Evolutionary conservation across 1,140 invertebrate genomes (phyloP).

Genomic region (Pinna nobilis): DNA sequence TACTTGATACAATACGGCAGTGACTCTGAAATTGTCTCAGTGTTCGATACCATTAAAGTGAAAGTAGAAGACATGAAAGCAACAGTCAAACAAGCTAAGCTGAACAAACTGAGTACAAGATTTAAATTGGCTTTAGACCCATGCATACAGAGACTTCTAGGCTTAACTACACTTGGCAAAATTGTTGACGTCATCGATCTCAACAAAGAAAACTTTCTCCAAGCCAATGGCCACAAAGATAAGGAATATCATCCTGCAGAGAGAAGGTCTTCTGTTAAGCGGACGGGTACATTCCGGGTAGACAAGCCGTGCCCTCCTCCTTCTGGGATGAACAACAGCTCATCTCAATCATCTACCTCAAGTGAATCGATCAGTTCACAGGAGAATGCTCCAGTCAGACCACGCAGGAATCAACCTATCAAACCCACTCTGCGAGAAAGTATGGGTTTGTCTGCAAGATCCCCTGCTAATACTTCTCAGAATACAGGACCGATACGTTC

Average conservation of each 20-base stretch:
- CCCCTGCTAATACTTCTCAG: neutral
- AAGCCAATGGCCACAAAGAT: constrained; percentile 39
- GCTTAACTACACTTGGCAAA: constrained; percentile 49
- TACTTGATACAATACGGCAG: constrained; percentile 53
- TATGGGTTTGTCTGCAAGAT: neutral
- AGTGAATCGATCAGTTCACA: constrained; percentile 54
- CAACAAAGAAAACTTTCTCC: constrained; percentile 48
- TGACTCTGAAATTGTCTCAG: constrained; percentile 55
- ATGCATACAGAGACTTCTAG: constrained; percentile 40
- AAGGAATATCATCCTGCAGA: constrained; percentile 30
- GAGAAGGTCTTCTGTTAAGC: constrained; percentile 44
- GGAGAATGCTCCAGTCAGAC: constrained; percentile 34
- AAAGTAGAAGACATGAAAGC: constrained; percentile 53
- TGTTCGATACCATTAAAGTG: constrained; percentile 53
- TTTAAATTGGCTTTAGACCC: constrained; percentile 50
- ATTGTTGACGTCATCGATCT: constrained; percentile 55
- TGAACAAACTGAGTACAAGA: constrained; percentile 51
- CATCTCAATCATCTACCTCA: constrained; percentile 43
- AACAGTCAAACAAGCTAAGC: constrained; percentile 44
- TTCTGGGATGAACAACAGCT: constrained; percentile 18
- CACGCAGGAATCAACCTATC: constrained; percentile 15
- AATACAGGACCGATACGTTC: constrained; percentile 9
- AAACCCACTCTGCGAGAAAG: constrained; percentile 16
- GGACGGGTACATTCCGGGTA: constrained; percentile 54
- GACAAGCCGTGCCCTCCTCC: constrained; percentile 36